These are phyloP conservation scores for Platycheirus albimanus DNA, from an alignment of 2,888 invertebrate species.

Conservation along the genomic window DNA sequence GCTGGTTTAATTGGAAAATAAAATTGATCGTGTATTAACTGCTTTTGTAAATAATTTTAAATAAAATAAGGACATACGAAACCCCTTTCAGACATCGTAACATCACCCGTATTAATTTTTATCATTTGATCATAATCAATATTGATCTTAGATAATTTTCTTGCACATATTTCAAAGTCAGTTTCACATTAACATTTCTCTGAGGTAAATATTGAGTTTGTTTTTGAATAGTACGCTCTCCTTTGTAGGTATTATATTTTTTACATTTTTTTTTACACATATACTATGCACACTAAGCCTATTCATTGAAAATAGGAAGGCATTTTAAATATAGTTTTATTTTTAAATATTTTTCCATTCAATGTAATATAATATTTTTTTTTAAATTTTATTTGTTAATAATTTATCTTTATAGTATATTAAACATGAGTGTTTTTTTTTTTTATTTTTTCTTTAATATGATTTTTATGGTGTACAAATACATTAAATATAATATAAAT, in stretches of 20 bases:
- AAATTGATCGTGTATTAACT: too few species aligned
- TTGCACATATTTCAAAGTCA: constrained; percentile 20
- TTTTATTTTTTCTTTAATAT: constrained; percentile 61
- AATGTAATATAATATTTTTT: too few species aligned
- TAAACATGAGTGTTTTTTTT: constrained; percentile 30
- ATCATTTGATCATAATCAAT: too few species aligned
- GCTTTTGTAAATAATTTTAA: too few species aligned
- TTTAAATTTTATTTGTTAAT: constrained; percentile 5
- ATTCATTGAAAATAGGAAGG: constrained; percentile 73
- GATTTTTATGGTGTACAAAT: constrained; percentile 61
- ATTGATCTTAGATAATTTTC: neutral
- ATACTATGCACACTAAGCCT: constrained; percentile 73
- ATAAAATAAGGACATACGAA: too few species aligned
- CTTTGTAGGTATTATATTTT: constrained; percentile 11
- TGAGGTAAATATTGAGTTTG: constrained; percentile 64
- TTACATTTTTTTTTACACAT: constrained; percentile 50
- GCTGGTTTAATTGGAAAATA: too few species aligned
- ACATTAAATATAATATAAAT: constrained; percentile 55
- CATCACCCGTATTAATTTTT: too few species aligned
- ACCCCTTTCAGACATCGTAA: too few species aligned
- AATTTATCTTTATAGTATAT: constrained; percentile 13
- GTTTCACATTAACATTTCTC: constrained; percentile 29
- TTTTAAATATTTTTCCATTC: constrained; percentile 24
- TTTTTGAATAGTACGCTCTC: too few species aligned
- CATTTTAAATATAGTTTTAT: constrained; percentile 60